Conservation (phyloP, 1,140 invertebrate species). For the Apocrypta bakeri region DNA sequence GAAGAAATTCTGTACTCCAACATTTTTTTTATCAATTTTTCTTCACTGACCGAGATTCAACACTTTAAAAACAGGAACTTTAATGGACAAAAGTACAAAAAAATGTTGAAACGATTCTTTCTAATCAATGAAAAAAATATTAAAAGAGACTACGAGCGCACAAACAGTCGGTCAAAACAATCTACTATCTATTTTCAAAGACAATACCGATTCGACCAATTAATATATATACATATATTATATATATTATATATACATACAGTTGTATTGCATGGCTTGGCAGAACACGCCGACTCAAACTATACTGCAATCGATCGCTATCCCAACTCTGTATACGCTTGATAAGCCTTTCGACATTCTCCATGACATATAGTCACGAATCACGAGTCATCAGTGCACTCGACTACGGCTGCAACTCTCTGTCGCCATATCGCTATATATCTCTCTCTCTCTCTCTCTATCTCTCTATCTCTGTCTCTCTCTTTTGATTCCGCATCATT, state of each 20-base stretch:
- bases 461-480: no score
- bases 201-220: not conserved
- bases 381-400: constrained; percentile 61
- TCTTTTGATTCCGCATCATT: constrained; percentile 50
- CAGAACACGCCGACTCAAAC: not conserved
- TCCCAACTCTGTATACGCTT: not conserved
- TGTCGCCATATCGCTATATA: no score
- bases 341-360: not conserved
- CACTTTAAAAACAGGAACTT: no score
- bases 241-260: no score
- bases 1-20: no score
- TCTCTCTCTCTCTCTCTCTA: no score
- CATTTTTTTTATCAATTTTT: not conserved
- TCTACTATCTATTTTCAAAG: not conserved
- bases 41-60: not conserved
- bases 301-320: not conserved
- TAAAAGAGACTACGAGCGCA: no score
- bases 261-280: constrained; percentile 35
- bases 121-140: no score
- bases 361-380: not conserved
- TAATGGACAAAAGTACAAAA: no score
- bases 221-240: no score
- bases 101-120: no score
- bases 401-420: constrained; percentile 59
- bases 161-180: no score